Conservation (phyloP, 2,113 vertebrate genomes). For the Ceyx melanurus region DNA sequence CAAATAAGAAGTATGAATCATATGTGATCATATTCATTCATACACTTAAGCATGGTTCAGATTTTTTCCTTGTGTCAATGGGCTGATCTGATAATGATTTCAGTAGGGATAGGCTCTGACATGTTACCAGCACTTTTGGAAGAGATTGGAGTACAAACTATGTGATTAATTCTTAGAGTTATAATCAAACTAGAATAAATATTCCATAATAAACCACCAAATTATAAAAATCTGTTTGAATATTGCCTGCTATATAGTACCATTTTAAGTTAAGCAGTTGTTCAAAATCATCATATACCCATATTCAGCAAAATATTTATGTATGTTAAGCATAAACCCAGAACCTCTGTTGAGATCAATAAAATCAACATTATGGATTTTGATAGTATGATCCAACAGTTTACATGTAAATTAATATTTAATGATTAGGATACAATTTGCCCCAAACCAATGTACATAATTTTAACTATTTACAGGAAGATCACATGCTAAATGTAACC, state of each 20-base stretch:
- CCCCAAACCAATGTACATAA: background rate
- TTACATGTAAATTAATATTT: background rate
- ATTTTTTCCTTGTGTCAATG: background rate
- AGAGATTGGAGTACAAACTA: background rate
- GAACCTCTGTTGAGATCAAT: background rate
- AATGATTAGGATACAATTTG: background rate
- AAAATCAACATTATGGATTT: background rate
- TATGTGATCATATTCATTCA: fast-evolving
- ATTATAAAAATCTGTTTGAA: background rate
- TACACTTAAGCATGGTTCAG: background rate
- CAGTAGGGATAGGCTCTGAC: background rate
- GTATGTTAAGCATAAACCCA: background rate
- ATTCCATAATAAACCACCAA: background rate
- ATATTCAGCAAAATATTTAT: background rate
- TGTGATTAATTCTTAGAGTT: background rate
- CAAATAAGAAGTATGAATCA: background rate
- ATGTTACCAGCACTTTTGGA: background rate
- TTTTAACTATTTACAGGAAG: background rate
- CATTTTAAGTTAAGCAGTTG: background rate
- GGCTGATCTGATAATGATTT: background rate
- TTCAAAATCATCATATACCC: background rate
- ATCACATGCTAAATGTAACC: background rate
- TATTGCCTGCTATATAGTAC: background rate
- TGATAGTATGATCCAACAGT: background rate
- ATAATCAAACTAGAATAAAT: background rate